Base-by-base conservation (phyloP, 2,113 vertebrate genomes). In the Tricholaema leucomelas region DNA sequence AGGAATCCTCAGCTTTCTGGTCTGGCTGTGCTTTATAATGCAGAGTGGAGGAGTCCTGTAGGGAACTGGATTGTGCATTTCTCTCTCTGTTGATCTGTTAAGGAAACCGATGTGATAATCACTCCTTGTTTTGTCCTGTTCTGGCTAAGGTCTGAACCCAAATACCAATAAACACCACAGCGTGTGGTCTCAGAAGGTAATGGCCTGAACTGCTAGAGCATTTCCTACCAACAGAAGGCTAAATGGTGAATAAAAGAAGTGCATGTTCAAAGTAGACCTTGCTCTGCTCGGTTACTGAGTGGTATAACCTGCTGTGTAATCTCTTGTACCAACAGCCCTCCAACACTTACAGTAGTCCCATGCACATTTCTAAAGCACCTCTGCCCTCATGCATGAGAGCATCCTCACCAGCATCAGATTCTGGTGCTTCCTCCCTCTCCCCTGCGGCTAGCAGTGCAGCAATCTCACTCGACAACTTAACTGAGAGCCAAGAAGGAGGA, bases 401-500 rank as follows among this genome's bases (percentile, higher is more conserved):
- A 91, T 96, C 96, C 92, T 97, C 97, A 96, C 97, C 97, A 97
- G 97, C 97, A 96, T 98, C 97, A 97, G 97, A 97, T 96, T 98
- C 97, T 97, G 97, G 97, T 92, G 96, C 96, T 94, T 95, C 97
- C 81, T 98, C 95, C 96, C 97, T 67, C 91, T 97, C 95, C 91
- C 96, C 95, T 9, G 96, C 72, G 96, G 96, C 96, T 96, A 97
- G 97, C 96, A 96, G 85, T 95, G 91, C 96, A 91, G 74, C 96
- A 88, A 95, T 97, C 94, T 95, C 96, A 9, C 89, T 97, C 97
- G 96, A 97, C 93, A 96, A 95, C 92, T 23, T 91, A 92, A 71
- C 93, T 90, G 97, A 94, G 90, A 96, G 88, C 85, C 96, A 96
- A 82, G 97, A 93, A 91, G 94, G 96, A 92, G 95, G 50, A 80